Evolutionary conservation across 30 jellyfish, hydroid and myxozoan species (phyloP).

Genomic region (Turritopsis rubra): DNA sequence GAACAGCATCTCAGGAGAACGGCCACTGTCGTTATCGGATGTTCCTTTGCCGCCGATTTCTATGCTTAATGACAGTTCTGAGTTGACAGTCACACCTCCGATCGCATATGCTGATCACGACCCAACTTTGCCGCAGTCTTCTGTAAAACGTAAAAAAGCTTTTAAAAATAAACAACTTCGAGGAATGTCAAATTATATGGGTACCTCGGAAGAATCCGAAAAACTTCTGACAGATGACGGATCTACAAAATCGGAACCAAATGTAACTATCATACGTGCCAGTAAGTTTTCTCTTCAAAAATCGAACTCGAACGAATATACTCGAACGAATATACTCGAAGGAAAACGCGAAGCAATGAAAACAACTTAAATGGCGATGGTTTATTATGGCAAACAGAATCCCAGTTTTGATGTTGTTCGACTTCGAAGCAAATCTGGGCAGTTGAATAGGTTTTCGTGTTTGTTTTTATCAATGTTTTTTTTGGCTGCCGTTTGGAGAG

Average conservation of each 20-base stretch:
- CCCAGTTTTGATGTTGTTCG: not conserved
- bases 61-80: constrained; percentile 50
- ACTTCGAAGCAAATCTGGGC: no score
- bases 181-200: constrained; percentile 14
- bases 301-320: not conserved
- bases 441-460: not conserved
- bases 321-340: not conserved
- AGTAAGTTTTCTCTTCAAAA: not conserved
- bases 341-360: not conserved
- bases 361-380: not conserved
- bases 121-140: not conserved
- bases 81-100: constrained; percentile 48
- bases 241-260: not conserved
- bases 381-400: not conserved
- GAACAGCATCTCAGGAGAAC: constrained; percentile 2
- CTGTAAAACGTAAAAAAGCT: constrained; percentile 14
- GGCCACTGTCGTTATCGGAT: constrained; percentile 59
- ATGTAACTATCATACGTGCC: not conserved
- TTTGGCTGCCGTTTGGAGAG: not conserved
- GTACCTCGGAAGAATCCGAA: constrained; percentile 9
- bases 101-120: constrained; percentile 24
- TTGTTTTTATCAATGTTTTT: not conserved
- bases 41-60: constrained; percentile 79
- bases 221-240: not conserved
- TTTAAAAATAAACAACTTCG: constrained; percentile 5